Percentiles rank a stretch among this genome's conserved stretches.
Conservation (phyloP, 92 coral and sea anemone species). For the Porites rus region DNA sequence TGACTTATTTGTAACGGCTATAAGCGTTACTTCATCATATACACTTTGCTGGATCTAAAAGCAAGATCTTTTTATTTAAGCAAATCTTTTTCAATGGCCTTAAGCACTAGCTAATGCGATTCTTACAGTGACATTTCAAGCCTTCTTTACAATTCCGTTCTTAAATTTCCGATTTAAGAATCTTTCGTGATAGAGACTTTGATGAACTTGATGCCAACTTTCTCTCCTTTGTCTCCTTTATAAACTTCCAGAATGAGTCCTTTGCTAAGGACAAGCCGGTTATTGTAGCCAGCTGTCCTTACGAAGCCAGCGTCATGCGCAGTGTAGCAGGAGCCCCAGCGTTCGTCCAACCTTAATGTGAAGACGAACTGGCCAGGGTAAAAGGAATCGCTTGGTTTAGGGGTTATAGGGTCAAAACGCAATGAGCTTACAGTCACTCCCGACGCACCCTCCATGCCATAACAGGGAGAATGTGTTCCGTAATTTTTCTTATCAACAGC, state of each 20-base stretch:
- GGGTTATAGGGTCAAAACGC: neutral
- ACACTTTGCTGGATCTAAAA: too few species aligned
- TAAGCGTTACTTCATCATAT: too few species aligned
- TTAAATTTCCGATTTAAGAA: neutral
- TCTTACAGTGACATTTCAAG: neutral
- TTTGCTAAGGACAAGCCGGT: conserved; percentile 40
- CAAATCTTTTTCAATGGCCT: too few species aligned
- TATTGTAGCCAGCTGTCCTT: conserved; percentile 19
- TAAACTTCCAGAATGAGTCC: conserved; percentile 62
- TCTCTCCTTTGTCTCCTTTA: conserved; percentile 24
- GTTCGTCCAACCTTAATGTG: conserved; percentile 45
- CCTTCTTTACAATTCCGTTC: neutral
- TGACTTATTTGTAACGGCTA: too few species aligned
- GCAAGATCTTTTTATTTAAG: too few species aligned
- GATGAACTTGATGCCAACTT: conserved; percentile 55
- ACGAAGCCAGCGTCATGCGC: conserved; percentile 57
- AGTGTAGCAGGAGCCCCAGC: conserved; percentile 67
- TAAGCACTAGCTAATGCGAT: neutral
- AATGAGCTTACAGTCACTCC: conserved; percentile 14
- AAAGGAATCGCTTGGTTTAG: conserved; percentile 11
- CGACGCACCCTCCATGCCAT: conserved; percentile 31
- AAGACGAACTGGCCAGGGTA: conserved; percentile 38
- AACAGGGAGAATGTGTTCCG: conserved; percentile 24
- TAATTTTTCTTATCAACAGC: conserved; percentile 27
- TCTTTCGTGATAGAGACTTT: conserved; percentile 34